phyloP scores from a whole-genome alignment of 2,888 invertebrate genomes.

The Zygogramma bicolorata region DNA sequence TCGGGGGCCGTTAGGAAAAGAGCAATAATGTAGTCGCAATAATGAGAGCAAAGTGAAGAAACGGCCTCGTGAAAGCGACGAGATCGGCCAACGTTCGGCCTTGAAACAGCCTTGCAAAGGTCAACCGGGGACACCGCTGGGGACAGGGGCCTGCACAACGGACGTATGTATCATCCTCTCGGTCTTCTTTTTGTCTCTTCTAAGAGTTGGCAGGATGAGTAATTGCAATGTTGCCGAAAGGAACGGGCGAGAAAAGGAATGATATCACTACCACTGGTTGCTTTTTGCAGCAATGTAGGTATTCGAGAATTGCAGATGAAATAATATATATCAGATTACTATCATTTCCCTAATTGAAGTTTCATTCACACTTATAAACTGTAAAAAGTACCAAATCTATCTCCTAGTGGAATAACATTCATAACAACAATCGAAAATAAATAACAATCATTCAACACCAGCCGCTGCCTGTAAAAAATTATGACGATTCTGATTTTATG shows the following conservation, averaged over 20 bases:
- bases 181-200: slow-evolving; percentile 13
- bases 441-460: too few relatives aligned
- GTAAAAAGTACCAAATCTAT: too few relatives aligned
- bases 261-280: neutral
- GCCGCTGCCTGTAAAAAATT: too few relatives aligned
- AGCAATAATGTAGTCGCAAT: slow-evolving; percentile 52
- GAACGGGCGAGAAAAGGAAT: neutral
- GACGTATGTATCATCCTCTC: slow-evolving; percentile 11
- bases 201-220: slow-evolving; percentile 8
- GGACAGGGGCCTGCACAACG: slow-evolving; percentile 27
- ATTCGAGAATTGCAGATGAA: too few relatives aligned
- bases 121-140: slow-evolving; percentile 56
- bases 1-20: slow-evolving; percentile 43
- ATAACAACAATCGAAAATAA: too few relatives aligned
- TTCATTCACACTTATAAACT: too few relatives aligned
- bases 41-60: slow-evolving; percentile 64
- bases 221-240: slow-evolving; percentile 14
- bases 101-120: slow-evolving; percentile 68
- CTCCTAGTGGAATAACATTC: too few relatives aligned
- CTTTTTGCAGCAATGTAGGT: neutral
- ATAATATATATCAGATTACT: too few relatives aligned
- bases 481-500: too few relatives aligned
- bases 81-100: slow-evolving; percentile 67
- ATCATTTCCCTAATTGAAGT: too few relatives aligned
- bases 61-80: slow-evolving; percentile 58